A percentile compares a stretch with the other conserved stretches of the same genome.
These are phyloP conservation scores for Saccostrea echinata DNA, from an alignment of 1,140 invertebrate species.

Conservation along the genomic window DNA sequence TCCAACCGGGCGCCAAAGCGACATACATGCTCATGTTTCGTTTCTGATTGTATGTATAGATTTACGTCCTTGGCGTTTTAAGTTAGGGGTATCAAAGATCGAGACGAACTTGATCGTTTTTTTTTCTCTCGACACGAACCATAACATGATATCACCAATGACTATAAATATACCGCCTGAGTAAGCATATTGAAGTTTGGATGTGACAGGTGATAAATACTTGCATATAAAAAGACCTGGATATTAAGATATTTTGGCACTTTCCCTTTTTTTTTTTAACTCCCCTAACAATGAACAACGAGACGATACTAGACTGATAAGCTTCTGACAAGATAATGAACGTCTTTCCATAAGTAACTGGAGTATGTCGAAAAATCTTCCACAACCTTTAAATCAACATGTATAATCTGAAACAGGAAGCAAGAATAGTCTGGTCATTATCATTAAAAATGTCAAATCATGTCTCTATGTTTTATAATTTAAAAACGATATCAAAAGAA, in stretches of 20 bases:
- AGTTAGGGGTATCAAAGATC: background rate
- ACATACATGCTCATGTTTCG: background rate
- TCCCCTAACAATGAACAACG: background rate
- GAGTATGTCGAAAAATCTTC: too few relatives aligned
- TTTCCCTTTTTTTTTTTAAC: constrained; percentile 6
- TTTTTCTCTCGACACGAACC: background rate
- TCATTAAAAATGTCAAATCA: too few relatives aligned
- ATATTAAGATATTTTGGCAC: background rate
- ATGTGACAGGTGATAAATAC: constrained; percentile 10
- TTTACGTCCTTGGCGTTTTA: background rate
- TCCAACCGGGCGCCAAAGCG: background rate
- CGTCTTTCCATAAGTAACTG: background rate
- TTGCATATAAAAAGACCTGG: background rate
- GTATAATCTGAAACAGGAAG: too few relatives aligned
- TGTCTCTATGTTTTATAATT: too few relatives aligned
- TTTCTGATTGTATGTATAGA: background rate
- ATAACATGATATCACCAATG: background rate
- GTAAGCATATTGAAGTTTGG: background rate
- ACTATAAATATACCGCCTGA: constrained; percentile 3
- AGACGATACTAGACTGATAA: background rate
- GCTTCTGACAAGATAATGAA: background rate
- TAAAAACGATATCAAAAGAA: too few relatives aligned
- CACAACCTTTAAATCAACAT: too few relatives aligned
- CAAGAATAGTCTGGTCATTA: too few relatives aligned
- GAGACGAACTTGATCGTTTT: background rate